phyloP scores from a whole-genome alignment of 2,888 invertebrate species.

The Schizaphis graminum region DNA sequence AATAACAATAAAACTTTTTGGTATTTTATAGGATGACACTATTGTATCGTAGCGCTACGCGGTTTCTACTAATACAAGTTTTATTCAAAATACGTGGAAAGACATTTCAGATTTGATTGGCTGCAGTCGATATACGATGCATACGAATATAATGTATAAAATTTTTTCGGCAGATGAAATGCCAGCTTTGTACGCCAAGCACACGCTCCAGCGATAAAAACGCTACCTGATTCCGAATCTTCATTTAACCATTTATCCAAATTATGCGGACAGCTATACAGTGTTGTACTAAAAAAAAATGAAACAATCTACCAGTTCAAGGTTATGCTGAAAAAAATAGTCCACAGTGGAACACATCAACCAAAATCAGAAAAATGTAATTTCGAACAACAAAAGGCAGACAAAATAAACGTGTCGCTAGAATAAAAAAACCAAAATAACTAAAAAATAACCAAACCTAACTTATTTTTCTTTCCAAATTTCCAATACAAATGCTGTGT shows the following conservation, averaged over 20 bases:
- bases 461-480: neutral
- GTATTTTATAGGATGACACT: neutral
- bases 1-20: neutral
- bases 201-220: constrained; percentile 3
- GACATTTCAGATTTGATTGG: neutral
- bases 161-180: neutral
- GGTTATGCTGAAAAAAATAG: neutral
- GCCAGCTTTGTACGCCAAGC: neutral
- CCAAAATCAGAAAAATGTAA: neutral
- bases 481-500: neutral
- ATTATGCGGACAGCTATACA: neutral
- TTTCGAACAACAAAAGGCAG: neutral
- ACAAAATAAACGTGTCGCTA: neutral
- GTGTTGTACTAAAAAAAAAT: neutral
- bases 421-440: neutral
- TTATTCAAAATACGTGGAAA: neutral
- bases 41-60: neutral
- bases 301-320: neutral
- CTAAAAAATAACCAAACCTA: neutral
- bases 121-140: neutral
- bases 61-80: neutral
- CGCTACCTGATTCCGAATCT: neutral
- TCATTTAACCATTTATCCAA: neutral
- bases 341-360: neutral
- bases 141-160: neutral